These are phyloP conservation scores for Pyrrhosoma nymphula DNA, from an alignment of 2,888 invertebrate genomes.

Conservation along the genomic window DNA sequence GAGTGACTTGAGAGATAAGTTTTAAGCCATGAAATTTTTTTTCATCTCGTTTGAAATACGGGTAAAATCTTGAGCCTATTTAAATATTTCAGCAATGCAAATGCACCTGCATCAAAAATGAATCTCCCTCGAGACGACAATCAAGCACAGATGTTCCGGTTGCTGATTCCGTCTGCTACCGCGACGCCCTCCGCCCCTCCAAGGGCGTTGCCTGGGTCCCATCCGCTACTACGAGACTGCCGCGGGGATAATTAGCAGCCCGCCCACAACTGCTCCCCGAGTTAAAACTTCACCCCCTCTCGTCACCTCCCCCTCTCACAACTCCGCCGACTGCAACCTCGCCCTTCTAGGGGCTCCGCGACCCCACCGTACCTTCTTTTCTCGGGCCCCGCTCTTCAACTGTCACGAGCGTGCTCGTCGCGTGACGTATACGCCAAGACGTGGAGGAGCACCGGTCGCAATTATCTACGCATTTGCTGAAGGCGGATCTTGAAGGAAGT, in stretches of 20 bases:
- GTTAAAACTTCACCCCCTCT: background rate
- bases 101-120: background rate
- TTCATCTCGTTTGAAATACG: background rate
- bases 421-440: background rate
- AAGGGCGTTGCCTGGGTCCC: background rate
- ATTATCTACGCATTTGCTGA: constrained; percentile 28
- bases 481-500: background rate
- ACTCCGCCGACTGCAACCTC: background rate
- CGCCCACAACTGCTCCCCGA: background rate
- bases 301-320: background rate
- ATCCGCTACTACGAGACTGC: background rate
- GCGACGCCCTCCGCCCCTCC: background rate
- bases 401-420: background rate
- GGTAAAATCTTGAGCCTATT: background rate
- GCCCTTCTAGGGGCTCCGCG: background rate
- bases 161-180: background rate
- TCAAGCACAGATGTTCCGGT: background rate
- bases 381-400: background rate
- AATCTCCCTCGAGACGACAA: background rate
- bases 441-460: background rate
- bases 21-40: background rate
- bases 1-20: too few relatives aligned
- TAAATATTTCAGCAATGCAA: constrained; percentile 3
- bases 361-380: too few relatives aligned
- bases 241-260: background rate